These are phyloP conservation scores for Drosophila hydei DNA, from an alignment of 1,140 invertebrate species.

Conservation along the genomic window DNA sequence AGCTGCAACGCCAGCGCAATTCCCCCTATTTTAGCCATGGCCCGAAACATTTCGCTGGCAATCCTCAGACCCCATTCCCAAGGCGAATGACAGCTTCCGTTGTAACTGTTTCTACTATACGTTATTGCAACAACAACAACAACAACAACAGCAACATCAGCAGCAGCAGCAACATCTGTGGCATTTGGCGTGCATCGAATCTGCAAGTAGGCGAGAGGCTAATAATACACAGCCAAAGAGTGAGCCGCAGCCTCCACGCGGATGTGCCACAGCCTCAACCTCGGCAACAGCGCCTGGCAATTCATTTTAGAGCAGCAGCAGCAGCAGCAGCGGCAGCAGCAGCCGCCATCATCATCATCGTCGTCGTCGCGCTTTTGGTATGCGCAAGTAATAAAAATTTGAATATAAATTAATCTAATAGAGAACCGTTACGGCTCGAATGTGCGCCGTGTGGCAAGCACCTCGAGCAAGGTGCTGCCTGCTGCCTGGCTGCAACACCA, in stretches of 20 bases:
- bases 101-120: conserved; percentile 80
- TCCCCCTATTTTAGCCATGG: conserved; percentile 36
- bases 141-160: conserved; percentile 15
- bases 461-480: conserved; percentile 72
- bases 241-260: conserved; percentile 38
- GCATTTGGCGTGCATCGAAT: conserved; percentile 83
- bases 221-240: conserved; percentile 68
- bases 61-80: conserved; percentile 57
- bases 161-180: conserved; percentile 47
- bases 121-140: conserved; percentile 70
- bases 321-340: neutral
- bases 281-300: conserved; percentile 45
- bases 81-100: conserved; percentile 80
- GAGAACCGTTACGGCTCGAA: conserved; percentile 77
- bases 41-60: conserved; percentile 57
- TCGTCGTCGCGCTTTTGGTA: conserved; percentile 54
- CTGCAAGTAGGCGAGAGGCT: conserved; percentile 81
- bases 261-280: conserved; percentile 30
- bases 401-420: conserved; percentile 84
- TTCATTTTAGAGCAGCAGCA: conserved; percentile 73
- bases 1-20: conserved; percentile 63
- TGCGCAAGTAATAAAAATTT: conserved; percentile 83
- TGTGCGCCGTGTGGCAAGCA: conserved; percentile 44
- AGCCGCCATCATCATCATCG: conserved; percentile 4
- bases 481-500: conserved; percentile 47